phyloP scores from a whole-genome alignment of 2,888 invertebrate genomes.

The Thelaira solivaga region DNA sequence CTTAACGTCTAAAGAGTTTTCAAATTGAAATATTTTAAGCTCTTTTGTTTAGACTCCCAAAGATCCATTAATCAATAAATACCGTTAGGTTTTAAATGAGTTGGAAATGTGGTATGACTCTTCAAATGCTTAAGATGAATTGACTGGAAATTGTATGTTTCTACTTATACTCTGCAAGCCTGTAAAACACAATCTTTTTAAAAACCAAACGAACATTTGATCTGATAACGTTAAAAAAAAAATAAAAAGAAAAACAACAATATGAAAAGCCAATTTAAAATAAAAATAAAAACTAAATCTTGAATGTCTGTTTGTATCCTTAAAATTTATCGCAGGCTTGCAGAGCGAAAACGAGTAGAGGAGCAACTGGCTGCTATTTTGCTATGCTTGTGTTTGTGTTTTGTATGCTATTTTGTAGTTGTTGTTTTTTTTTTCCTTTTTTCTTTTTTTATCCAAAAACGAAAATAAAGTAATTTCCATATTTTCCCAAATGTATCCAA shows the following conservation, averaged over 20 bases:
- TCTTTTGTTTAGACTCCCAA: background rate
- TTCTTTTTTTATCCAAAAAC: too few relatives aligned
- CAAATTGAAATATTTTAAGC: background rate
- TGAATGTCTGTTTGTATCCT: slow-evolving; percentile 25
- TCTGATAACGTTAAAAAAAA: slow-evolving; percentile 30
- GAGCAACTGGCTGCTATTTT: background rate
- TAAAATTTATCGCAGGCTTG: slow-evolving; percentile 34
- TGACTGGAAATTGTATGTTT: background rate
- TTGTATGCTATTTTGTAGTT: slow-evolving; percentile 26
- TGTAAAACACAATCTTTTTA: background rate
- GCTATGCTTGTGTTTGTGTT: background rate
- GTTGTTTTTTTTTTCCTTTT: too few relatives aligned
- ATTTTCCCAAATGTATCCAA: slow-evolving; percentile 57
- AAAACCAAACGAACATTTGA: slow-evolving; percentile 21
- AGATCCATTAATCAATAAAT: slow-evolving; percentile 47
- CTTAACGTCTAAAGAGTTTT: background rate
- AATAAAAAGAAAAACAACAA: slow-evolving; percentile 20
- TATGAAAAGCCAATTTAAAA: slow-evolving; percentile 37
- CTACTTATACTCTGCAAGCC: background rate
- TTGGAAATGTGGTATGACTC: background rate
- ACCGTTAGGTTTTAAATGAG: slow-evolving; percentile 48
- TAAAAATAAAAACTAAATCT: background rate
- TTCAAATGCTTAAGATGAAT: background rate
- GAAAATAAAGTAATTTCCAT: slow-evolving; percentile 61
- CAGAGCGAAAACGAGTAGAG: background rate